phyloP scores from a whole-genome alignment of 2,888 invertebrate species.

The Zaprionus obscuricornis region DNA sequence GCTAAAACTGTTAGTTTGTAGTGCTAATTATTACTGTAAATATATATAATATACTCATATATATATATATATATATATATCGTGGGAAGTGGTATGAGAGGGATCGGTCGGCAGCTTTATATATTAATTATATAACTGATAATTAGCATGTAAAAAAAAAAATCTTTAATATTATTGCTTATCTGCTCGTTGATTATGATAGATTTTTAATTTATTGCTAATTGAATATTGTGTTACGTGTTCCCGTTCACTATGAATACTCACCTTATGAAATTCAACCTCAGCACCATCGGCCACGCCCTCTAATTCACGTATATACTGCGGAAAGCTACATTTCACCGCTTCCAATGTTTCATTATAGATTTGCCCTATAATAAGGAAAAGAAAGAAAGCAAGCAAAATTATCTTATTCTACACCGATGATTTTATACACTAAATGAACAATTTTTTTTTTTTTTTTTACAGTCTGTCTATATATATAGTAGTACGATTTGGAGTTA shows the following conservation, averaged over 20 bases:
- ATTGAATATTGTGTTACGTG: background rate
- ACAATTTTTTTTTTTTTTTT: background rate
- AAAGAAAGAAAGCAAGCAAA: constrained; percentile 1
- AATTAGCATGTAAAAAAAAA: too few relatives aligned
- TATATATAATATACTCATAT: background rate
- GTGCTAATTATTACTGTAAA: constrained; percentile 42
- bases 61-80: too few relatives aligned
- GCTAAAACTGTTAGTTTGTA: constrained; percentile 34
- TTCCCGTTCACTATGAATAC: constrained; percentile 1
- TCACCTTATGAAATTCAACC: constrained; percentile 92
- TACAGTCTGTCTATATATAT: too few relatives aligned
- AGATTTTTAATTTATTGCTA: background rate
- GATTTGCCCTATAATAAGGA: constrained; percentile 82
- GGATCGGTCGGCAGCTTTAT: background rate
- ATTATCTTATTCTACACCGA: background rate
- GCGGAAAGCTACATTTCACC: constrained; percentile 89
- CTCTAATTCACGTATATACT: constrained; percentile 92
- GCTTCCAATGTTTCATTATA: constrained; percentile 90
- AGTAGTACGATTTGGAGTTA: too few relatives aligned
- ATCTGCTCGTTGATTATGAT: too few relatives aligned
- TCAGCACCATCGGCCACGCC: constrained; percentile 93
- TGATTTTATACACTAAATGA: background rate
- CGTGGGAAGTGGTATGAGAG: too few relatives aligned
- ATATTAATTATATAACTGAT: too few relatives aligned
- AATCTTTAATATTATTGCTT: too few relatives aligned